Evolutionary conservation across 1,140 invertebrate genomes (phyloP).

Genomic region (Wiebesia pumilae): DNA sequence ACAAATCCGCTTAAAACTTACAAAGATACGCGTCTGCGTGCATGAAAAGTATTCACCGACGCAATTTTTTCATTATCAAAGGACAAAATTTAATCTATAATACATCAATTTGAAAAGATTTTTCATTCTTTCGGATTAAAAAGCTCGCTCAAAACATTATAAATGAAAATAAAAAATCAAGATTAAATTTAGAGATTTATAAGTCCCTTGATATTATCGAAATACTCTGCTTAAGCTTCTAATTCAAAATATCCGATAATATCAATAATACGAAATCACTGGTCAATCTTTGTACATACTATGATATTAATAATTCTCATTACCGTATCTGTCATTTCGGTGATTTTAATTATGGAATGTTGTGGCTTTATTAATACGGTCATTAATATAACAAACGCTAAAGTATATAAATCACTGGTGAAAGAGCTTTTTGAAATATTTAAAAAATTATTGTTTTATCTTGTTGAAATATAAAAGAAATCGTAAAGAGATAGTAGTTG

Average conservation of each 20-base stretch:
- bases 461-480: no score
- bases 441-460: no score
- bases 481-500: no score
- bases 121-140: conserved; percentile 2
- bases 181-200: conserved; percentile 28
- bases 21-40: conserved; percentile 23
- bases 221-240: conserved; percentile 22
- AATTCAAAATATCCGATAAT: conserved; percentile 24
- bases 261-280: background rate
- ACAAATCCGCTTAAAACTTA: conserved; percentile 46
- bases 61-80: conserved; percentile 32
- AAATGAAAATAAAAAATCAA: conserved; percentile 39
- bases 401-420: background rate
- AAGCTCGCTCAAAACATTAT: conserved; percentile 8
- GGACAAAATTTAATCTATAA: background rate
- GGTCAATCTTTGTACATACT: background rate
- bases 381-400: background rate
- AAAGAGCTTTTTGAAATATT: no score
- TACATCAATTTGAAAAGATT: conserved; percentile 21
- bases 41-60: conserved; percentile 6
- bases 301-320: background rate
- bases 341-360: background rate
- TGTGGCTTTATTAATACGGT: background rate
- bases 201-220: conserved; percentile 25
- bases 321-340: background rate